These are phyloP conservation scores for Chrysolina oricalcia DNA, from an alignment of 2,888 invertebrate genomes.

Conservation along the genomic window DNA sequence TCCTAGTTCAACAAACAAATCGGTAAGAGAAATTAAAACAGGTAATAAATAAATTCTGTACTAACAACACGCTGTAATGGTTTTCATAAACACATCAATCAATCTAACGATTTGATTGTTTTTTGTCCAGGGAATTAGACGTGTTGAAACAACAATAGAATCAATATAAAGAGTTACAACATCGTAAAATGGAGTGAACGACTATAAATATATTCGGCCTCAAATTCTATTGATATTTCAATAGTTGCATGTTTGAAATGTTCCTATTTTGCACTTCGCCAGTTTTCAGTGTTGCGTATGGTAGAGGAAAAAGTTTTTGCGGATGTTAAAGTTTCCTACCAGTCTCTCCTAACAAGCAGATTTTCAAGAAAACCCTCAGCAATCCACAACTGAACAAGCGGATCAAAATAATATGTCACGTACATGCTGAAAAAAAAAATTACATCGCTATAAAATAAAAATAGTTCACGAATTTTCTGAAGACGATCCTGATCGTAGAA, in stretches of 20 bases:
- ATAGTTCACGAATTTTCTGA: too few species aligned
- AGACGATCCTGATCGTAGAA: too few species aligned
- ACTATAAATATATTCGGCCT: not conserved
- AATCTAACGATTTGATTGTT: conserved; percentile 6
- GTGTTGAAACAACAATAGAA: not conserved
- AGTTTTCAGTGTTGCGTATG: not conserved
- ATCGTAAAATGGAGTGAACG: conserved; percentile 1
- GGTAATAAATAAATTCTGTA: not conserved
- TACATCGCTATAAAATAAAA: too few species aligned
- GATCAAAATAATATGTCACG: too few species aligned
- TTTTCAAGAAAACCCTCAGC: too few species aligned
- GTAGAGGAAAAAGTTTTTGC: too few species aligned
- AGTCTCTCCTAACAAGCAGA: too few species aligned
- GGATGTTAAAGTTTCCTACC: too few species aligned
- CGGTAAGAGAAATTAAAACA: not conserved
- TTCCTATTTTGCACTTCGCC: not conserved
- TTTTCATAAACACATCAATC: not conserved
- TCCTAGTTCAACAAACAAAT: not conserved
- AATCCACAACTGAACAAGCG: too few species aligned
- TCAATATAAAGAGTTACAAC: not conserved
- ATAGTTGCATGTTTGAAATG: not conserved
- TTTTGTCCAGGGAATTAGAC: not conserved
- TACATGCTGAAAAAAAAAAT: too few species aligned
- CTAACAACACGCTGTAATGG: not conserved
- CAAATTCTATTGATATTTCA: not conserved